Base-by-base conservation (phyloP, 2,888 invertebrate genomes). In the Thysanoteuthis rhombus region DNA sequence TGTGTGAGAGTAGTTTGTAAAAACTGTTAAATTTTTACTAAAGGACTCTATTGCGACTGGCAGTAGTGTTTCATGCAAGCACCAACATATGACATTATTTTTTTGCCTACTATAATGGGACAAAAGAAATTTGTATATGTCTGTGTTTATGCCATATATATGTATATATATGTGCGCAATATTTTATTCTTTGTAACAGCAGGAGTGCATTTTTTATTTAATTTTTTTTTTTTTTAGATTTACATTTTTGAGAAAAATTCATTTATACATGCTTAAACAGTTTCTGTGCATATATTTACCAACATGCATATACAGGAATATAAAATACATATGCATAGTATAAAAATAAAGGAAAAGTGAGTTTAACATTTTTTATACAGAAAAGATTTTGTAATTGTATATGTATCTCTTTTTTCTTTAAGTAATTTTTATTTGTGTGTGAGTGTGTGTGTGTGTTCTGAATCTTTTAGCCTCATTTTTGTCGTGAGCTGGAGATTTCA, bases 1-100 rank as follows among this genome's bases (percentile, higher is more conserved):
- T 93, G 95, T 96, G 36, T 96, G 92, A 93, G 47, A 42, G 91
- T 91, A 58, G 58, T 32, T 58, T 58, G 58, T 58, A 58, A 28
- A 58, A 58, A 58, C 58, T 22, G 28, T 42, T 42, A 58, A 32
- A 58, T 10, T 58, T 32, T 58, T 32, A 58, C 58, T 58, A 58
- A 58, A 58, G 25, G 32, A 58, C 32, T 28, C 58, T 32, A 8
- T 58, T 58, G 58, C 25, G 32, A 58, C 58, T 58, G 58, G 25
- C 58, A 58, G 58, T 58, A n/a, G n/a, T 58, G 58, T 58, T 58
- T 8, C 19, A 45, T 45, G 45, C 28, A 58, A 58, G 58, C 58
- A 58, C 32, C 58, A 58, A 58, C 58, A 58, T 28, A 58, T 32
- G 58, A 28, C 28, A 58, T 58, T 32, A 28, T 32, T 58, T 32